These are phyloP conservation scores for Hololepta plana DNA, from an alignment of 2,888 invertebrate species.

Conservation along the genomic window DNA sequence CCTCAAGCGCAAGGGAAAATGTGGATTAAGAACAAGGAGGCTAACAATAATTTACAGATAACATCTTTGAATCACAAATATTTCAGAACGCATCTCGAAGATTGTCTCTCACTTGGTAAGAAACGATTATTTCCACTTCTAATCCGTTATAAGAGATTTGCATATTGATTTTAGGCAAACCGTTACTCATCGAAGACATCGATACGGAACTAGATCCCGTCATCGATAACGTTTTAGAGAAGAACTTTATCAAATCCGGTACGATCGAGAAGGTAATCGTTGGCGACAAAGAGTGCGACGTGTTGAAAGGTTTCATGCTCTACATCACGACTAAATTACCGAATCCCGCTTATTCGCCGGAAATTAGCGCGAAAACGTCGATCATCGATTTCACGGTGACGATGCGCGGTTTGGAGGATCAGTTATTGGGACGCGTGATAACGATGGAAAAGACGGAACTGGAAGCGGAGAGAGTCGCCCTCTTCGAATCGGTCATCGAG, in stretches of 20 bases:
- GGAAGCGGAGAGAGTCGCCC: constrained; percentile 80
- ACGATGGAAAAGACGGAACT: constrained; percentile 91
- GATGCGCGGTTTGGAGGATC: constrained; percentile 86
- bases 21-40: constrained; percentile 93
- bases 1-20: constrained; percentile 95
- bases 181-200: constrained; percentile 86
- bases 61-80: constrained; percentile 93
- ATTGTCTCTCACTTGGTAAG: constrained; percentile 23
- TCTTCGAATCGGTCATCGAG: constrained; percentile 91
- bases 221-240: constrained; percentile 89
- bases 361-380: constrained; percentile 89
- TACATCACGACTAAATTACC: constrained; percentile 93
- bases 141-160: too few relatives aligned
- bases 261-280: constrained; percentile 88
- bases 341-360: constrained; percentile 92
- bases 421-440: constrained; percentile 82
- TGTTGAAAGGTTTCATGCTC: constrained; percentile 87
- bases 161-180: constrained; percentile 40
- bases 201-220: constrained; percentile 91
- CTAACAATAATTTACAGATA: constrained; percentile 75
- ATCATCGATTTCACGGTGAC: constrained; percentile 97
- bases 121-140: too few relatives aligned
- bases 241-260: constrained; percentile 94
- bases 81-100: constrained; percentile 37
- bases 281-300: constrained; percentile 93